Percentiles rank a stretch among this genome's conserved stretches.
These are phyloP conservation scores for Bathybates hornii DNA, from an alignment of 2,113 vertebrate species.

Conservation along the genomic window DNA sequence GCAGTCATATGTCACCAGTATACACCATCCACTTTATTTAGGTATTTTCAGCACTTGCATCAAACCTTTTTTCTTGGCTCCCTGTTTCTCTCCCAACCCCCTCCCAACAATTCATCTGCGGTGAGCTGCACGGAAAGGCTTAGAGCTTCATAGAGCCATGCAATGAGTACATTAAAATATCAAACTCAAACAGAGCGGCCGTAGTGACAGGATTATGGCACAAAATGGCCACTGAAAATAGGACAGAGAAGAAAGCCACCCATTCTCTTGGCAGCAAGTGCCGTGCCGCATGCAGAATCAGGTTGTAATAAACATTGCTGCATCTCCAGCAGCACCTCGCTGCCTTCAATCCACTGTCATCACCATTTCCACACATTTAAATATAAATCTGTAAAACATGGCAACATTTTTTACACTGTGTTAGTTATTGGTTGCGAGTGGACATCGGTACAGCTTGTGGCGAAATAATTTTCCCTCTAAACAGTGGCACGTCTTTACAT, in stretches of 20 bases:
- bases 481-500: background rate
- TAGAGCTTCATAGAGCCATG: background rate
- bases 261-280: background rate
- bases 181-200: conserved; percentile 37
- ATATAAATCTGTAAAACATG: background rate
- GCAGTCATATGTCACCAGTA: conserved; percentile 25
- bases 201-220: conserved; percentile 56
- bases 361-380: background rate
- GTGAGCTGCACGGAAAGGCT: background rate
- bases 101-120: background rate
- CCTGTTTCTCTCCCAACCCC: background rate
- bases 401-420: background rate
- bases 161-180: background rate
- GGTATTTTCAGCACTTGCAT: background rate
- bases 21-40: background rate
- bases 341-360: background rate
- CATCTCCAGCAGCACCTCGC: background rate
- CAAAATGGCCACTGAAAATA: conserved; percentile 33
- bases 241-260: background rate
- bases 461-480: conserved; percentile 13
- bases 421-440: conserved; percentile 14
- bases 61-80: background rate
- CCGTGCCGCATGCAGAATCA: background rate
- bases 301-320: background rate
- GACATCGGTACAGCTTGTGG: background rate